A percentile compares a stretch with the other conserved stretches of the same genome.
Evolutionary conservation across 1,140 invertebrate genomes (phyloP).

Genomic region (Brachionus plicatilis): DNA sequence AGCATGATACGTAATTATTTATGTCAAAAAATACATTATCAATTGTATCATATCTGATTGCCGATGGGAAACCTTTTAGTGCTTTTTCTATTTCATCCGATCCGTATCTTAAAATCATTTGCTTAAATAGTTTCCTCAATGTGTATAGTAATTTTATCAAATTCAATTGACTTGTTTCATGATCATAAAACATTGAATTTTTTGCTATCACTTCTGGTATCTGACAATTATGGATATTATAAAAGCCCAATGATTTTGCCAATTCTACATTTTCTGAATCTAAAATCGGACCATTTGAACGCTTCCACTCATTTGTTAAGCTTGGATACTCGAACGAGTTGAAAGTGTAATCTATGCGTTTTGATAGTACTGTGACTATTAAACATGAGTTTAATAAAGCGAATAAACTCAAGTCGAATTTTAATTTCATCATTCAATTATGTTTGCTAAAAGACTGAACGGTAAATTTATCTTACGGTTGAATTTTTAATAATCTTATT

Average conservation of each 20-base stretch:
- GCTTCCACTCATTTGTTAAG: not conserved
- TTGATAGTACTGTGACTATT: not conserved
- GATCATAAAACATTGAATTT: not conserved
- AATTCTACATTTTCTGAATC: not conserved
- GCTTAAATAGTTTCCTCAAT: not conserved
- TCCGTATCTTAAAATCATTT: not conserved
- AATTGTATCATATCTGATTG: not conserved
- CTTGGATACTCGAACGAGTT: not conserved
- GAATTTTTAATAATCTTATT: too few species aligned
- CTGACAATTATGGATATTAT: not conserved
- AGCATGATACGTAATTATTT: not conserved
- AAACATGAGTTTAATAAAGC: not conserved
- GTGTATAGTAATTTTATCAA: not conserved
- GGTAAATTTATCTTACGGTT: too few species aligned
- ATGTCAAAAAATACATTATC: constrained; percentile 6
- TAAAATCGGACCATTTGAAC: not conserved
- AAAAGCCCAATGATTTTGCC: not conserved
- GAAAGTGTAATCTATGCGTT: not conserved
- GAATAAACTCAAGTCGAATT: not conserved
- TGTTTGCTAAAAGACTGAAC: too few species aligned
- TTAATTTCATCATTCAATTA: not conserved
- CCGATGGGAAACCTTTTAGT: not conserved
- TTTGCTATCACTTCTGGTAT: not conserved
- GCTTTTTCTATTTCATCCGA: not conserved
- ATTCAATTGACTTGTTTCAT: not conserved